Evolutionary conservation across 2,797 vertebrate species (phyloP), one percentile per base, ranked within the genome.

Genomic region (Stomatorhinus walkeri): DNA sequence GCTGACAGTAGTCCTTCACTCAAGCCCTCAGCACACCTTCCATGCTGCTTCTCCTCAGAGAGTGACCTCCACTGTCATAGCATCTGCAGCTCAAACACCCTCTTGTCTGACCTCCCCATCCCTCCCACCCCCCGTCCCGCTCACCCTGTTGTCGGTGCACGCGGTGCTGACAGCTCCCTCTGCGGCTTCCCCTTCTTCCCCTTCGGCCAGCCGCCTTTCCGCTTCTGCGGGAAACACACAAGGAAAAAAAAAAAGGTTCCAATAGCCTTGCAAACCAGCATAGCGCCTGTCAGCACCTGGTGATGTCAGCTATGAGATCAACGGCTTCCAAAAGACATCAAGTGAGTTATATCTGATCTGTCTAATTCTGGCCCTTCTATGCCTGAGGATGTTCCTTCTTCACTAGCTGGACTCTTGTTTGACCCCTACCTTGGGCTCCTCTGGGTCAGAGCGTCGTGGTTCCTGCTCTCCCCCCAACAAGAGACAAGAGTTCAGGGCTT

Each of bases 131-230:
- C 52, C 3, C 9, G 4, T 4, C 46, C 61, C 4, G 6, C 90
- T 92, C 89, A 90, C 89, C 79, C 90, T 90, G 91, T 93, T 0
- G 59, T 90, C 40, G 90, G 90, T 52, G 90, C n/a, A 0, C 4
- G 7, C 68, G 89, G 90, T 81, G 91, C 84, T 48, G 89, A 87
- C 87, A 89, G 91, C 0, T 91, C 90, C 88, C 90, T 89, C 1
- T 61, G 87, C 3, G 48, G 79, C 64, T 94, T 92, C 0, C 5
- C 93, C 89, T 93, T 59, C 91, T 93, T 92, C 84, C 89, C 90
- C 91, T 92, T 91, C 3, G 89, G 91, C 64, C 88, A 91, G 22
- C 89, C 89, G 59, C 79, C 48, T 87, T 92, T 93, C 89, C n/a
- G 89, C 90, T 93, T 92, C 90, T 93, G 91, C 90, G 68, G 0